Conservation (phyloP, 2,113 vertebrate genomes). For the Pongo pygmaeus region DNA sequence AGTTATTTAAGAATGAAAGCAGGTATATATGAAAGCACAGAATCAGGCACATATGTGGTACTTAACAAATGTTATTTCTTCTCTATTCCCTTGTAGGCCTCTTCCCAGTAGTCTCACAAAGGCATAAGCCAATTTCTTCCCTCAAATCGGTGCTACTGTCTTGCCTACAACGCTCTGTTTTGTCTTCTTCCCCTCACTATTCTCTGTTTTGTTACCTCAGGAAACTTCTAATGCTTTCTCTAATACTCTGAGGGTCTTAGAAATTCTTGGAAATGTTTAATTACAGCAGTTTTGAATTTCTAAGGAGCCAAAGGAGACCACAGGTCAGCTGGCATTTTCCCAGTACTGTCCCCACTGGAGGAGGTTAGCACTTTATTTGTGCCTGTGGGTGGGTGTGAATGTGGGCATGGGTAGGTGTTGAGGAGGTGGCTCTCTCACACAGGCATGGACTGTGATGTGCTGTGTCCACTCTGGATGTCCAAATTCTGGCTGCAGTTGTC, state of each 20-base stretch:
- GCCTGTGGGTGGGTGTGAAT: not conserved
- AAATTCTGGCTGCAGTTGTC: not conserved
- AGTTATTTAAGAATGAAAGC: not conserved
- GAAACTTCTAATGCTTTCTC: not conserved
- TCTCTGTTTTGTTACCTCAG: not conserved
- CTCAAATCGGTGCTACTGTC: not conserved
- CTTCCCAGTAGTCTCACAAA: not conserved
- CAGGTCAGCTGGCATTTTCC: not conserved
- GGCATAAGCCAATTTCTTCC: not conserved
- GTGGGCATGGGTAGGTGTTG: not conserved
- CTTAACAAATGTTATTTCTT: not conserved
- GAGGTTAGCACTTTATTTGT: not conserved
- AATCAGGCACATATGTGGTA: not conserved
- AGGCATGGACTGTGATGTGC: not conserved
- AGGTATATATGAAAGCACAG: not conserved
- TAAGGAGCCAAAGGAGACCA: not conserved
- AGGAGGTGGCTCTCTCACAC: not conserved
- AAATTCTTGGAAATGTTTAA: not conserved
- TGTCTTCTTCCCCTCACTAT: not conserved
- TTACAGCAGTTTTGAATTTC: not conserved
- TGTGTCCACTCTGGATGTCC: not conserved
- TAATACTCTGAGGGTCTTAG: not conserved
- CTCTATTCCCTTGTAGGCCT: not conserved
- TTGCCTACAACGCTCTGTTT: not conserved
- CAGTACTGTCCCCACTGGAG: not conserved